phyloP scores from a whole-genome alignment of 1,140 invertebrate genomes.

The Tribolium madens region DNA sequence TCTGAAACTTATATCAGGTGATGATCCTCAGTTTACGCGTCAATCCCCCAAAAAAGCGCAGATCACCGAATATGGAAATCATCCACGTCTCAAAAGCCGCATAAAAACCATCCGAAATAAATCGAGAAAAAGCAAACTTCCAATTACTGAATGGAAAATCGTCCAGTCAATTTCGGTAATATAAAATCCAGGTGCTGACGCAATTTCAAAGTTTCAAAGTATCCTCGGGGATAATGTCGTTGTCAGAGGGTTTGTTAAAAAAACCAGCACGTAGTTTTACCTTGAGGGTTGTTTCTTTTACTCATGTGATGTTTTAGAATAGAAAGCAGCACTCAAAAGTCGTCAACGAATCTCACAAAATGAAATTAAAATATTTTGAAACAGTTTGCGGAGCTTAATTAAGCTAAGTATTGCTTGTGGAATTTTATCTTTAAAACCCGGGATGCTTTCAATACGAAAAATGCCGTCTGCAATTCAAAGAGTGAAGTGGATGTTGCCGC shows the following conservation, averaged over 20 bases:
- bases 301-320: background rate
- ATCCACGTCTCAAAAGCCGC: background rate
- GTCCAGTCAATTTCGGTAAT: background rate
- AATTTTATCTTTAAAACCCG: background rate
- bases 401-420: background rate
- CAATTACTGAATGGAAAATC: background rate
- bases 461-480: background rate
- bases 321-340: background rate
- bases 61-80: conserved; percentile 14
- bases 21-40: background rate
- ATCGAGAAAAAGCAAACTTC: background rate
- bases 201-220: conserved; percentile 7
- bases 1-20: conserved; percentile 6
- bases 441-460: background rate
- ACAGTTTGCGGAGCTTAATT: background rate
- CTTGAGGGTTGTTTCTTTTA: conserved; percentile 4
- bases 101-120: background rate
- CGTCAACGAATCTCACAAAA: background rate
- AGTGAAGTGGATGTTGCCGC: background rate
- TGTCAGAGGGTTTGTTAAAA: background rate
- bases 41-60: background rate
- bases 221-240: background rate
- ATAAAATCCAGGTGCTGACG: conserved; percentile 2
- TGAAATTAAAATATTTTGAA: conserved; percentile 5
- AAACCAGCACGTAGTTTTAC: background rate